Conservation (phyloP, 2,113 vertebrate species). For the Microcebus jonahi region DNA sequence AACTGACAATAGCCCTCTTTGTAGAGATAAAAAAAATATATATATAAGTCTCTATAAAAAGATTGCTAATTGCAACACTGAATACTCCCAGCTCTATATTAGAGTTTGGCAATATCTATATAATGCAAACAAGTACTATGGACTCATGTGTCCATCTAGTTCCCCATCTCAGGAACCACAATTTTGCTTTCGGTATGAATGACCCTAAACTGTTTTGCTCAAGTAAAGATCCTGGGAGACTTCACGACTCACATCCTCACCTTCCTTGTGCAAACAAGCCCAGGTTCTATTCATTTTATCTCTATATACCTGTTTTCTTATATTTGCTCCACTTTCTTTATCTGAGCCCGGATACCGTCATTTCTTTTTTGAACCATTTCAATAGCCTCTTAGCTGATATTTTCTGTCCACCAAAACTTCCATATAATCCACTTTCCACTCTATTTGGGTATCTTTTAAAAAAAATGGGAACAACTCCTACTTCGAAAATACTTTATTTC, state of each 20-base stretch:
- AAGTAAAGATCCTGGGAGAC: neutral
- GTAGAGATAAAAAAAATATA: neutral
- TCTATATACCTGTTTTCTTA: neutral
- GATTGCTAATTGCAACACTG: neutral
- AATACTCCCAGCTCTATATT: neutral
- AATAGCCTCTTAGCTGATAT: neutral
- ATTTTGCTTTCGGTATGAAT: neutral
- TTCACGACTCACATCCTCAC: neutral
- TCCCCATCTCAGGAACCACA: neutral
- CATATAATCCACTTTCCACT: neutral
- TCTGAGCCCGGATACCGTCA: neutral
- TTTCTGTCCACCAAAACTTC: neutral
- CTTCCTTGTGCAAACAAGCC: neutral
- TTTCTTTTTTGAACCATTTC: neutral
- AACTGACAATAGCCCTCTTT: neutral
- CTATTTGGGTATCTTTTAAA: neutral
- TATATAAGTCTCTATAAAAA: neutral
- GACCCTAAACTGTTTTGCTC: neutral
- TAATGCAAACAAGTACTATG: neutral
- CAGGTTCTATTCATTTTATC: rapidly evolving
- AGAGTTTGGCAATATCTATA: neutral
- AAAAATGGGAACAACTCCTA: neutral
- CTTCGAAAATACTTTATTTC: neutral
- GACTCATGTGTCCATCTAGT: neutral
- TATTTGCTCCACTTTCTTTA: neutral